Evolutionary conservation across 2,113 vertebrate genomes (phyloP), one percentile per base, ranked within the genome.

Genomic region (Monopterus albus): DNA sequence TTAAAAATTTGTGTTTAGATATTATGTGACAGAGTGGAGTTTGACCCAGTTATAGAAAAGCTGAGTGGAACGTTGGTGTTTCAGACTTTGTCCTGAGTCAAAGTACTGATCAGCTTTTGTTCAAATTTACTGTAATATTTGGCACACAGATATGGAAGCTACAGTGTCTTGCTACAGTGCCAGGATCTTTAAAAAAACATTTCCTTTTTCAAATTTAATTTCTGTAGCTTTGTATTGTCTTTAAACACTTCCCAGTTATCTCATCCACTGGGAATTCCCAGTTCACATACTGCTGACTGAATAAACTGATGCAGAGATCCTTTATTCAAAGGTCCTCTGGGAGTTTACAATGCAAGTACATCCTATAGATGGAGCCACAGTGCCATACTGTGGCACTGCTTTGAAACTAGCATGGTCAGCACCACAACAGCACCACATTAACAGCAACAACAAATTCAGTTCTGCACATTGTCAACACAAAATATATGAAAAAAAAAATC

Each of bases 341-440:
- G n/a, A n/a, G n/a, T n/a, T n/a, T n/a, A n/a, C n/a, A n/a, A n/a
- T 25, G 11, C 12, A 2, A 18, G 7, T 8, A 21, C 11, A 26
- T 42, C 70, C 80, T 74, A 9, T 69, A 86, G 84, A 61, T 58
- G 84, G 77, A 23, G 47, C 55, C 45, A 50, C 3, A 14, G 36
- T 43, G 5, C n/a, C 4, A 31, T 2, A 36, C 20, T 2, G 21
- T 43, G 26, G 23, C 0, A 6, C 2, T 18, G 21, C 31, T 11
- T 2, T 31, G 15, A 11, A 1, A 31, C 29, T 31, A 6, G 29
- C 6, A 18, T 2, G n/a, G n/a, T n/a, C n/a, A n/a, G n/a, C n/a
- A n/a, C n/a, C n/a, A n/a, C n/a, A n/a, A n/a, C n/a, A n/a, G n/a
- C n/a, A n/a, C n/a, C n/a, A n/a, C n/a, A n/a, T n/a, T n/a, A n/a